Conservation (phyloP, 2,888 invertebrate genomes). For the Callimorpha dominula region DNA sequence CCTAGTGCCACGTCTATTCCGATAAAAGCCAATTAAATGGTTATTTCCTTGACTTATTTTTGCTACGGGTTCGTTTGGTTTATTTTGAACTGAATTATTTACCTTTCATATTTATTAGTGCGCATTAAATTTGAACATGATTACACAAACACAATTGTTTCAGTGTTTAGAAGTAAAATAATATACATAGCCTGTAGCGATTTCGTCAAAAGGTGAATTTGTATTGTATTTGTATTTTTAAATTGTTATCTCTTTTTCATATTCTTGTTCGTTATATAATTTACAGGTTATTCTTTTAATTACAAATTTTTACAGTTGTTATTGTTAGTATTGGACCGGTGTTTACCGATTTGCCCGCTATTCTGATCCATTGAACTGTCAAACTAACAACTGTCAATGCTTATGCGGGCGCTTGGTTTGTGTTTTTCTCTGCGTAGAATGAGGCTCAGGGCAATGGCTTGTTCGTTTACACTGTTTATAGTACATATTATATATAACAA, state of each 20-base stretch:
- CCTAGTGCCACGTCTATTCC: conserved; percentile 61
- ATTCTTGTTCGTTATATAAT: not conserved
- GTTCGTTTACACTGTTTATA: too few species aligned
- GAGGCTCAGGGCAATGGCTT: too few species aligned
- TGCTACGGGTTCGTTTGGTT: conserved; percentile 21
- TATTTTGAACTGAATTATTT: conserved; percentile 16
- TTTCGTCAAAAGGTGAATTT: too few species aligned
- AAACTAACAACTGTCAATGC: not conserved
- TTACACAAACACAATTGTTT: not conserved
- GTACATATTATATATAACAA: too few species aligned
- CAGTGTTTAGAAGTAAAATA: not conserved
- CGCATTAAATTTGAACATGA: not conserved
- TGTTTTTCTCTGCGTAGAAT: not conserved
- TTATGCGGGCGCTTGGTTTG: not conserved
- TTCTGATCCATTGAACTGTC: not conserved
- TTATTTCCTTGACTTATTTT: conserved; percentile 41
- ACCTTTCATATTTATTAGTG: not conserved
- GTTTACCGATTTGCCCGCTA: not conserved
- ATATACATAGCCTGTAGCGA: not conserved
- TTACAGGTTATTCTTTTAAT: too few species aligned
- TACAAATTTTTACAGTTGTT: too few species aligned
- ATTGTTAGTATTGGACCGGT: not conserved
- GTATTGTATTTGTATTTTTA: too few species aligned
- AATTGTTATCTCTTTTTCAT: not conserved
- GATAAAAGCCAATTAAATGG: conserved; percentile 69